Evolutionary conservation across 2,113 vertebrate species (phyloP), one percentile per base, ranked within the genome.

Genomic region (Pachypanchax playfairii): DNA sequence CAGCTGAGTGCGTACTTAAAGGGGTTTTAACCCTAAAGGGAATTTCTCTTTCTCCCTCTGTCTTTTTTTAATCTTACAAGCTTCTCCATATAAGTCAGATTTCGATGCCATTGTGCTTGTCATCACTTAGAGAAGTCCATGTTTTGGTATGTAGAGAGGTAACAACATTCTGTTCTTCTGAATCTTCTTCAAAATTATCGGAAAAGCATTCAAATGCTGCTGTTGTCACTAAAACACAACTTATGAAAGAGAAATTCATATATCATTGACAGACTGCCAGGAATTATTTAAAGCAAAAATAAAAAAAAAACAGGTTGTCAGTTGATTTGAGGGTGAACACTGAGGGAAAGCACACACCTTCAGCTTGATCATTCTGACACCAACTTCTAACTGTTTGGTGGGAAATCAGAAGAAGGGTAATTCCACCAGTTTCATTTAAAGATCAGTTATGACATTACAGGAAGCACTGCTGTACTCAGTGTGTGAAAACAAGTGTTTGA

Each of bases 171-270:
- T 66, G 75, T 70, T 78, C 82, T 87, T 80, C 81, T 73, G 75
- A 83, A 87, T 70, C 70, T 38, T 11, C 65, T 86, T 89, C 71
- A 88, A 89, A 89, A 86, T n/a, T 89, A 80, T 90, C 86, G 79
- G 80, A 79, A 77, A 84, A 87, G 83, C 69, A 84, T 89, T 87
- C 80, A 56, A 86, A 82, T 29, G 57, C 56, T 56, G 68, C 59
- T 73, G 58, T 75, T 87, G 90, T 92, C 91, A 93, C 90, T 73
- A 90, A 90, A 93, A 91, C 78, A 77, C 70, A 2, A 77, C 78
- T 87, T 77, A 79, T 92, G 87, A 93, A 93, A 89, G 92, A 87
- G 92, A 94, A 94, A 93, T n/a, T n/a, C n/a, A n/a, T 90, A 94
- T 90, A 77, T 80, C 88, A 82, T 90, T 89, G 74, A 90, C 70